These are phyloP conservation scores for Platichthys stellatus DNA, from an alignment of 2,113 vertebrate species.

Conservation along the genomic window DNA sequence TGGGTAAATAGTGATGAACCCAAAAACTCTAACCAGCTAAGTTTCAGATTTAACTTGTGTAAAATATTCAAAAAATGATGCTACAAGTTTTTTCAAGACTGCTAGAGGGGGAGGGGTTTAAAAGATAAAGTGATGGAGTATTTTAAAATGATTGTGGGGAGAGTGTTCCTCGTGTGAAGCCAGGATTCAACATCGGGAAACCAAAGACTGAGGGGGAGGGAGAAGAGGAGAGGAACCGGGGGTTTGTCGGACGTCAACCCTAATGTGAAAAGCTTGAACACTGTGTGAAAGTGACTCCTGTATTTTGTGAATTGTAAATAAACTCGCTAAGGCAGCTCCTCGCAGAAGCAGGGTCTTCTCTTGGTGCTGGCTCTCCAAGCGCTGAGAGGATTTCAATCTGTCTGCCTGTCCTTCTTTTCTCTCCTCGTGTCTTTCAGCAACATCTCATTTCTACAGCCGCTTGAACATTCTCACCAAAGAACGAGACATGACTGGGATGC, in stretches of 20 bases:
- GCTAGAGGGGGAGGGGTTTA: no score
- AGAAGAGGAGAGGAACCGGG: neutral
- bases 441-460: no score
- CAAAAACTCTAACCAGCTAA: slow-evolving; percentile 10
- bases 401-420: slow-evolving; percentile 12
- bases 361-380: slow-evolving; percentile 72
- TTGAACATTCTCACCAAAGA: no score
- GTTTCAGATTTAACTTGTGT: slow-evolving; percentile 18
- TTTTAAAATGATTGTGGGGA: slow-evolving; percentile 11
- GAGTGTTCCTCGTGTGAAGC: slow-evolving; percentile 8
- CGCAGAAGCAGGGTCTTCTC: slow-evolving; percentile 84
- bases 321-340: slow-evolving; percentile 75
- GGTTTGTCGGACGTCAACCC: slow-evolving; percentile 26
- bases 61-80: slow-evolving; percentile 1
- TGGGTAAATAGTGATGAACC: slow-evolving; percentile 4
- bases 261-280: slow-evolving; percentile 57
- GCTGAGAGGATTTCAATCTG: slow-evolving; percentile 36
- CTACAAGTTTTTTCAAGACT: slow-evolving; percentile 4
- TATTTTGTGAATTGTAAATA: slow-evolving; percentile 80
- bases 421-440: neutral
- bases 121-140: neutral
- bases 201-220: slow-evolving; percentile 48
- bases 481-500: no score
- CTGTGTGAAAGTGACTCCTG: slow-evolving; percentile 50
- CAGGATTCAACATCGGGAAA: slow-evolving; percentile 38